A percentile compares a stretch with the other conserved stretches of the same genome.
phyloP scores from a whole-genome alignment of 2,888 invertebrate species.

The Pyrrhia umbra region DNA sequence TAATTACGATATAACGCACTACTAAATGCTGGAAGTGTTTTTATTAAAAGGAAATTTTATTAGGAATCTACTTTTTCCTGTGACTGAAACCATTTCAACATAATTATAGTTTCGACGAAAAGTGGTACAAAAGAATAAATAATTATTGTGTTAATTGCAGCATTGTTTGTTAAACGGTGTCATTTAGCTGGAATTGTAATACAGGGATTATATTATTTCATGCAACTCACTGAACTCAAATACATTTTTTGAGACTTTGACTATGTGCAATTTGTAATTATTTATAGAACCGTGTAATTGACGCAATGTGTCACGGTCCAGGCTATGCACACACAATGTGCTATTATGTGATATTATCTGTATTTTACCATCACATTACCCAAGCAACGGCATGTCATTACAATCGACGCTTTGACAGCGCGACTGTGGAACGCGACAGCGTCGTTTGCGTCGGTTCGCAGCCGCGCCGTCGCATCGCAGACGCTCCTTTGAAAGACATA shows the following conservation, averaged over 20 bases:
- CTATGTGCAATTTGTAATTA: slow-evolving; percentile 44
- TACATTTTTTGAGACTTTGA: slow-evolving; percentile 46
- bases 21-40: slow-evolving; percentile 19
- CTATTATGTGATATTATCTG: slow-evolving; percentile 67
- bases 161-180: slow-evolving; percentile 26
- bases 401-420: slow-evolving; percentile 68
- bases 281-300: slow-evolving; percentile 50
- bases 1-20: slow-evolving; percentile 61
- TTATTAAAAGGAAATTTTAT: no score
- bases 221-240: slow-evolving; percentile 32
- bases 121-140: slow-evolving; percentile 8
- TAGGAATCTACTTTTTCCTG: not conserved
- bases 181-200: slow-evolving; percentile 21
- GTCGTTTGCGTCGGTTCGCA: slow-evolving; percentile 45
- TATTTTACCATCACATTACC: slow-evolving; percentile 66
- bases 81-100: no score
- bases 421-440: slow-evolving; percentile 56
- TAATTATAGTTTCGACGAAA: not conserved
- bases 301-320: slow-evolving; percentile 60
- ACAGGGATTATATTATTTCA: slow-evolving; percentile 36
- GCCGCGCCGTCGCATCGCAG: slow-evolving; percentile 51
- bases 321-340: slow-evolving; percentile 60
- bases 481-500: slow-evolving; percentile 78
- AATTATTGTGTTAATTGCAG: slow-evolving; percentile 34
- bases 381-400: slow-evolving; percentile 61